Base-by-base conservation (phyloP, 1,140 invertebrate genomes). In the Diuraphis noxia region DNA sequence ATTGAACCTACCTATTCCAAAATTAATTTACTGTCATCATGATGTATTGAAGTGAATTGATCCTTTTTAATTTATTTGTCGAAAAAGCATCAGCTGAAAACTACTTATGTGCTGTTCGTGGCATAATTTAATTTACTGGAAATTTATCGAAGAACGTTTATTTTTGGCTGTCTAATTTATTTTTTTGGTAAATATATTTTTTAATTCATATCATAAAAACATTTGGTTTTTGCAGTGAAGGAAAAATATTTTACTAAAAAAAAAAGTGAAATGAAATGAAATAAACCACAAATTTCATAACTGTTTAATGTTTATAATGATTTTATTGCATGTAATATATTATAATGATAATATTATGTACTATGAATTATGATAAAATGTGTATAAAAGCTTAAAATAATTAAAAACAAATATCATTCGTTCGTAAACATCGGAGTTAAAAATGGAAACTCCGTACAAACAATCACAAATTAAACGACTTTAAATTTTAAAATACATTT, bases 401-500 rank as follows among this genome's bases (percentile, higher is more conserved):
- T 34, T 36, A 79, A 79, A 79, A 79, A 36, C 36, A 79, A 79
- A 79, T 79, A 23, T 72, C 56, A 1, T n/a, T 6, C 5, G n/a
- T 72, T n/a, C 13, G 30, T 72, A 72, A 82, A 82, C 9, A 13
- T 10, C 10, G 40, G 81, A 30, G 40, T 41, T 46, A 41, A 82
- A 84, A 85, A 85, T 30, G 41, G 7, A 34, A 85, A 85, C 82
- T 43, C 82, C 38, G 5, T n/a, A 82, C 81, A 38, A 85, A 43
- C n/a, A 19, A 17, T 17, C n/a, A n/a, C 41, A 43, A 85, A n/a
- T 85, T 30, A 40, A 82, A 82, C 40, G 6, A 25, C 40, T 82
- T 36, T 79, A 79, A 79, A 79, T 40, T 82, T 82, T 40, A 41
- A 82, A 82, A 82, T 40, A 41, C 25, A 82, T 82, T 85, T 84